A percentile compares a stretch with the other conserved stretches of the same genome.
These are phyloP conservation scores for Trichopria drosophilae DNA, from an alignment of 2,888 invertebrate genomes.

Conservation along the genomic window DNA sequence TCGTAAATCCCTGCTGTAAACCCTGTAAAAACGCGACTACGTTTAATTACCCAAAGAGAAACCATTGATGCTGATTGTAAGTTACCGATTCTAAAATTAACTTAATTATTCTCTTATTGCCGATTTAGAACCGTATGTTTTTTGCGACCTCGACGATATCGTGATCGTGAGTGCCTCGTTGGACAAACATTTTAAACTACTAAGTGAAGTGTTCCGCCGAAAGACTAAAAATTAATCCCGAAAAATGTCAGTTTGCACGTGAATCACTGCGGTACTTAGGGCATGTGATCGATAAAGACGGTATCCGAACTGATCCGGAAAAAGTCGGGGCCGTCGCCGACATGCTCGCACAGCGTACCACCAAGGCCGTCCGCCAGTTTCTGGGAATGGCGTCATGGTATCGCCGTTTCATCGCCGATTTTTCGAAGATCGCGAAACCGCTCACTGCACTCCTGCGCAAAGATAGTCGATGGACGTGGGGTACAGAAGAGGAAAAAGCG, in stretches of 20 bases:
- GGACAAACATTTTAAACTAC: neutral
- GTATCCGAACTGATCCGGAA: too few species aligned
- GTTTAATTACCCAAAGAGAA: too few species aligned
- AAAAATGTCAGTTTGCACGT: too few species aligned
- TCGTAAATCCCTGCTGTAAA: too few species aligned
- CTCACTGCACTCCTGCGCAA: too few species aligned
- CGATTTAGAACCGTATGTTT: too few species aligned
- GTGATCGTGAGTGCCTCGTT: constrained; percentile 10
- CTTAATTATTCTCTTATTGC: neutral
- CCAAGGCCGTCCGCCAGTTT: neutral
- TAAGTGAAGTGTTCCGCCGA: neutral
- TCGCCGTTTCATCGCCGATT: constrained; percentile 5
- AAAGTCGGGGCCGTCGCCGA: neutral
- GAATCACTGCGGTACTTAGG: constrained; percentile 6
- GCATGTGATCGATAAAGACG: constrained; percentile 13
- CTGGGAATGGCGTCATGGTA: constrained; percentile 13
- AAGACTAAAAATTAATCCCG: neutral
- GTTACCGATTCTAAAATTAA: neutral
- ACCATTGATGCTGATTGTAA: too few species aligned
- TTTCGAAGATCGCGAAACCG: too few species aligned
- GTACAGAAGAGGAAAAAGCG: constrained; percentile 2
- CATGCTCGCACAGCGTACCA: neutral
- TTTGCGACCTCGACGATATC: constrained; percentile 27
- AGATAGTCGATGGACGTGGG: constrained; percentile 25
- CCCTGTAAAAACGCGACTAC: too few species aligned